Base-by-base conservation (phyloP, 1,140 invertebrate genomes). In the Lepidurus apus region DNA sequence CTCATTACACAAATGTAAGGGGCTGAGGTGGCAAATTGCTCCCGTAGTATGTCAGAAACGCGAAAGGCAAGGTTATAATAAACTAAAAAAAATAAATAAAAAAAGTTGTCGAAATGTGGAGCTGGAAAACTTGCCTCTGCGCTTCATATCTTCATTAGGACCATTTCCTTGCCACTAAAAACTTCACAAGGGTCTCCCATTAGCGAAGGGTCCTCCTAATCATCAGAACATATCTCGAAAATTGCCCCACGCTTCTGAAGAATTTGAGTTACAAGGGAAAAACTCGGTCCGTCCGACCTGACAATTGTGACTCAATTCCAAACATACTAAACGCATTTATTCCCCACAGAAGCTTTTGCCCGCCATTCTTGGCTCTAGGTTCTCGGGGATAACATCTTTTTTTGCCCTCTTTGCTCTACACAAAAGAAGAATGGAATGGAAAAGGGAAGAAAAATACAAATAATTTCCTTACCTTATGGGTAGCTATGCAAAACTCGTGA, bases 131-230 rank as follows among this genome's bases (percentile, higher is more conserved):
- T 34, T 34, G 53, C 53, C 53, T 4, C 53, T 65, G 53, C 21
- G 53, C 21, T 65, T 65, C 53, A 65, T 65, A 65, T 65, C 53
- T 65, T 65, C 53, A 65, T 65, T 65, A 65, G 53, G 53, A 21
- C 53, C 53, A 65, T 65, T 65, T 65, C 53, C 53, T 65, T 7
- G 17, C 9, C 13, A 21, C 53, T 65, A 21, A 17, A 65, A 65
- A 65, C 53, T 9, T 65, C 53, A 13, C 53, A 13, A 65, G 53
- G 53, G 53, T 65, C 53, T 65, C 13, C 53, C 53, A 65, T 65
- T 65, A 65, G 53, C n/a, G 53, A 65, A 65, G 53, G 53, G 53
- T 65, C 53, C 21, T 65, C 53, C 53, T 65, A 65, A 65, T 65
- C 53, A 65, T 21, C 17, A 65, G 53, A 65, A 65, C 53, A 65